Percentiles rank a stretch among this genome's conserved stretches.
phyloP scores from a whole-genome alignment of 2,888 invertebrate genomes.

The Smittia sp. region DNA sequence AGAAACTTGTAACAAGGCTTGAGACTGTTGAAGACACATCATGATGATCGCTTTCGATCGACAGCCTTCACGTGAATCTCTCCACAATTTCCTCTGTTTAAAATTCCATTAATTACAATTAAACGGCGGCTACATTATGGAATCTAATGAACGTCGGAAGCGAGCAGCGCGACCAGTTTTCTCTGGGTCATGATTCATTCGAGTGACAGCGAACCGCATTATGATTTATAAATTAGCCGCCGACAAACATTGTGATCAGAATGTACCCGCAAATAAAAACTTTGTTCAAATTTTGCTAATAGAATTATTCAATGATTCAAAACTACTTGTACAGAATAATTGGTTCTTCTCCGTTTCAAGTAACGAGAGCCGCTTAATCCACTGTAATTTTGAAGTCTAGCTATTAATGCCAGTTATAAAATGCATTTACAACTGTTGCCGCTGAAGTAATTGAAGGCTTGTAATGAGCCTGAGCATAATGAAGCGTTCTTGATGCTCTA shows the following conservation, averaged over 20 bases:
- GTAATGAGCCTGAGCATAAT: background rate
- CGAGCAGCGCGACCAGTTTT: background rate
- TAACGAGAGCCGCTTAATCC: background rate
- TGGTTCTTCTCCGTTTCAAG: background rate
- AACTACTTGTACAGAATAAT: background rate
- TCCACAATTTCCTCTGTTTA: too few relatives aligned
- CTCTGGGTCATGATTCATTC: conserved; percentile 10
- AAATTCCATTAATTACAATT: background rate
- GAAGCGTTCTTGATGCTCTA: background rate
- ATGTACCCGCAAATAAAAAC: background rate
- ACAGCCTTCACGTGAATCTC: too few relatives aligned
- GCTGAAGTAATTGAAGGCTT: conserved; percentile 12
- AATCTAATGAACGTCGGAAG: background rate
- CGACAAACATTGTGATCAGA: background rate
- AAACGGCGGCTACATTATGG: background rate
- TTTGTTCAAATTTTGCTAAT: background rate
- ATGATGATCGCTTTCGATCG: too few relatives aligned
- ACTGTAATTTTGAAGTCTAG: background rate
- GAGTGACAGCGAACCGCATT: too few relatives aligned
- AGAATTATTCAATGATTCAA: background rate
- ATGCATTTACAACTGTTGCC: background rate
- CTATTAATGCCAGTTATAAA: conserved; percentile 6
- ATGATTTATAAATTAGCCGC: conserved; percentile 1
- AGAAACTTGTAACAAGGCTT: too few relatives aligned
- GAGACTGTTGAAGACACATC: too few relatives aligned